These are phyloP conservation scores for Aviceda subcristata DNA, from an alignment of 2,113 vertebrate genomes.

Conservation along the genomic window DNA sequence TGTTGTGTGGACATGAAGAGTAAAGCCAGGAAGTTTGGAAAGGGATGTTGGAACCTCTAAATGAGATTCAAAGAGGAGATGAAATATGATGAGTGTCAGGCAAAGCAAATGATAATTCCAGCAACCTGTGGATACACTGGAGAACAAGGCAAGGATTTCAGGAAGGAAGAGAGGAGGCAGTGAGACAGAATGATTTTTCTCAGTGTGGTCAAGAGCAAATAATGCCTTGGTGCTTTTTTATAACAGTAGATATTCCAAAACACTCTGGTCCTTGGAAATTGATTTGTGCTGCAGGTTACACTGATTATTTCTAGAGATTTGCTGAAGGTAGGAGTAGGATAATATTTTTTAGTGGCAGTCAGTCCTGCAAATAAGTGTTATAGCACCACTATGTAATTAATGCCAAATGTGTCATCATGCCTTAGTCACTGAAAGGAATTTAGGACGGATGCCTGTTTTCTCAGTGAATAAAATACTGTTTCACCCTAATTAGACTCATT, in stretches of 20 bases:
- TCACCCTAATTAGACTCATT: neutral
- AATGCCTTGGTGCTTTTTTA: neutral
- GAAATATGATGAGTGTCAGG: neutral
- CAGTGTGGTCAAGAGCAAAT: neutral
- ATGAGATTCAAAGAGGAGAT: neutral
- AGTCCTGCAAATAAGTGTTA: neutral
- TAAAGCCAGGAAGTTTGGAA: neutral
- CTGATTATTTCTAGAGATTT: neutral
- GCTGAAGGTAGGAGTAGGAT: neutral
- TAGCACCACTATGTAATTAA: neutral
- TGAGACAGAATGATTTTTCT: neutral
- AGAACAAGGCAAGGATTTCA: conserved; percentile 7
- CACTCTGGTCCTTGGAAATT: neutral
- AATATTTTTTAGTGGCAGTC: neutral
- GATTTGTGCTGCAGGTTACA: neutral
- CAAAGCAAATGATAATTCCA: conserved; percentile 48
- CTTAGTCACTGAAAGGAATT: conserved; percentile 34
- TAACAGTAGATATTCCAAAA: neutral
- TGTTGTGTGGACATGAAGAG: neutral
- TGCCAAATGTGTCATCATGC: conserved; percentile 11
- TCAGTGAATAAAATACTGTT: neutral
- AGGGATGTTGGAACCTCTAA: neutral
- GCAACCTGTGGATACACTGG: neutral
- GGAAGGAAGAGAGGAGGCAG: conserved; percentile 53
- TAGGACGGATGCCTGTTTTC: neutral